Percentiles rank a stretch among this genome's conserved stretches.
phyloP scores from a whole-genome alignment of 2,113 vertebrate genomes.

The Psilopogon haemacephalus region DNA sequence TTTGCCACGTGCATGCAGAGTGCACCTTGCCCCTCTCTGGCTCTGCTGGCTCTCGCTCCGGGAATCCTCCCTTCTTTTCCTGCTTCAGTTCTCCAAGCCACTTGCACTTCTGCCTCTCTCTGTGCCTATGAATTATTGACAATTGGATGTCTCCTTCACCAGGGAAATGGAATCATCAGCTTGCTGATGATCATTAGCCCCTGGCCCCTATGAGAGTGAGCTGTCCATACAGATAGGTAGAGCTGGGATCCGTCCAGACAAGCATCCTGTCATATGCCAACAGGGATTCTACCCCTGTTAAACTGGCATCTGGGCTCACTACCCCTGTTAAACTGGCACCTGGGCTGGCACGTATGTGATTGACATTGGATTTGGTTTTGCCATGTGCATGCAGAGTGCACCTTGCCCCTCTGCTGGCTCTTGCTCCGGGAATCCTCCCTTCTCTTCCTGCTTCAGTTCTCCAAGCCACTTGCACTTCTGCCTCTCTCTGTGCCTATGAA shows the following conservation, averaged over 20 bases:
- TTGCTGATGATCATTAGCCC: too few relatives aligned
- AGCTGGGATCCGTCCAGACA: too few relatives aligned
- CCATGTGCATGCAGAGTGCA: not conserved
- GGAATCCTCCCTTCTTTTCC: not conserved
- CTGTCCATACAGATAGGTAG: too few relatives aligned
- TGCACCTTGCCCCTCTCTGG: not conserved
- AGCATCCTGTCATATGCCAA: too few relatives aligned
- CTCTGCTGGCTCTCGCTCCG: not conserved
- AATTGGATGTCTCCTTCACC: not conserved
- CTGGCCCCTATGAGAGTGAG: too few relatives aligned
- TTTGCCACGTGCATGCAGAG: not conserved
- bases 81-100: not conserved
- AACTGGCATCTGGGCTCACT: too few relatives aligned
- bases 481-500: not conserved
- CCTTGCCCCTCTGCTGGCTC: not conserved
- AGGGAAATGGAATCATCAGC: not conserved
- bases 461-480: constrained; percentile 27
- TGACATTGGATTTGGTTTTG: too few relatives aligned
- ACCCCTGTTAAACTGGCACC: too few relatives aligned
- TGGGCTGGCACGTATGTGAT: too few relatives aligned
- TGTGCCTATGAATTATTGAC: constrained; percentile 16
- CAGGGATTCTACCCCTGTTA: too few relatives aligned
- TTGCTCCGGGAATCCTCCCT: not conserved
- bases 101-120: constrained; percentile 23
- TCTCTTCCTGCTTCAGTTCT: not conserved